Evolutionary conservation across 2,113 vertebrate genomes (phyloP), one percentile per base, ranked within the genome.

Genomic region (Paracanthobrama guichenoti): DNA sequence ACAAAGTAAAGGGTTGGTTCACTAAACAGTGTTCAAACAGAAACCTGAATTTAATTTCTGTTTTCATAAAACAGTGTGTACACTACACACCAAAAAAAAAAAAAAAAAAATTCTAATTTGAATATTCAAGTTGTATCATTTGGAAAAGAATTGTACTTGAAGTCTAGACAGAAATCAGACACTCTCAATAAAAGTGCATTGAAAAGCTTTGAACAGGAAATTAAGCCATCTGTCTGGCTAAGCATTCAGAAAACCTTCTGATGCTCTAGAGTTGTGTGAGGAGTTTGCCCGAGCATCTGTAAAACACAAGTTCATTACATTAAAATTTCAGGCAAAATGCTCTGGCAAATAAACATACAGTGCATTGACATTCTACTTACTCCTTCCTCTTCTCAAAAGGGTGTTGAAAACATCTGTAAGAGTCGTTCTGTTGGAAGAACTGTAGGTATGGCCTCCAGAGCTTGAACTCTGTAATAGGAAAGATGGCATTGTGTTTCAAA

Each of bases 381-480:
- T 7, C 75, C 35, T 78, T 1, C n/a, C 55, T 78, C 53, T 59
- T 78, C 75, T 24, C 22, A 78, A 3, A 42, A 60, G 7, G 18
- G 31, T 78, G 55, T 60, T 78, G 6, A 78, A 24, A 42, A 78
- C 22, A 78, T 76, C 10, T 0, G 74, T 76, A 20, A 76, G 16
- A 55, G 74, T 76, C 48, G 50, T 76, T 57, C 74, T 57, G 50
- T 35, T 57, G 74, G 74, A 57, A 16, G 18, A 22, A 76, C 74
- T 55, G 18, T 12, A 20, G 10, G 6, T 13, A 8, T 22, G 2
- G 18, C 0, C 4, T 2, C 28, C 18, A 12, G 5, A 20, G 24
- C 26, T 8, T 3, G n/a, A 74, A 74, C 6, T 57, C 74, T 76
- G 2, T 39, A 4, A 57, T 35, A 55, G 4, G 9, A 57, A 35